These are phyloP conservation scores for Pachymerium ferrugineum DNA, from an alignment of 2,888 invertebrate genomes.

Conservation along the genomic window DNA sequence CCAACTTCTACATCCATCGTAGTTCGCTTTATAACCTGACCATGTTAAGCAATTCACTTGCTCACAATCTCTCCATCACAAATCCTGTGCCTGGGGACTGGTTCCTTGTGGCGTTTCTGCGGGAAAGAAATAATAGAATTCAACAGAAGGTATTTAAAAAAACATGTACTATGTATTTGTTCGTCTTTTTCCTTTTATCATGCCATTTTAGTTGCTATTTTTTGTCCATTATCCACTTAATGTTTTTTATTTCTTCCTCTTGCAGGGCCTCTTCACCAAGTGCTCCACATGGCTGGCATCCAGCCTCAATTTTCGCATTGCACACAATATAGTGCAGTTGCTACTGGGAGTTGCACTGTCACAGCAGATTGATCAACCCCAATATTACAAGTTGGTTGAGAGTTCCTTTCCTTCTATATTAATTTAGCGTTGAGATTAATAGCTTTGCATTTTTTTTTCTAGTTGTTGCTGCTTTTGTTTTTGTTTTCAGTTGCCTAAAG, in stretches of 20 bases:
- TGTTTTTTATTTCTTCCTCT: not conserved
- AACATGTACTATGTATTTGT: not conserved
- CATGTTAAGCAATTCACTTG: slow-evolving; percentile 42
- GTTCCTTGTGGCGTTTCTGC: slow-evolving; percentile 54
- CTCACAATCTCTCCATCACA: slow-evolving; percentile 39
- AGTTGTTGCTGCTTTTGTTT: too few species aligned
- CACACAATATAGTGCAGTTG: slow-evolving; percentile 39
- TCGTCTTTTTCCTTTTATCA: not conserved
- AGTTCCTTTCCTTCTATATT: too few species aligned
- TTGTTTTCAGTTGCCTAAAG: too few species aligned
- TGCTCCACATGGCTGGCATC: slow-evolving; percentile 41
- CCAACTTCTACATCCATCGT: slow-evolving; percentile 43
- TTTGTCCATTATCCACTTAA: too few species aligned
- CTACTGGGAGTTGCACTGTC: slow-evolving; percentile 40
- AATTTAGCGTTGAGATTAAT: too few species aligned
- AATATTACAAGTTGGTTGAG: slow-evolving; percentile 39
- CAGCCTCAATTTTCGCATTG: slow-evolving; percentile 38
- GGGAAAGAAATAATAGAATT: slow-evolving; percentile 41
- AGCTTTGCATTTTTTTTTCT: too few species aligned
- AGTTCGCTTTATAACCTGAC: slow-evolving; percentile 42
- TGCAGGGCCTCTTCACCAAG: slow-evolving; percentile 38
- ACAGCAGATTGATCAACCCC: slow-evolving; percentile 38
- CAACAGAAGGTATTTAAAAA: slow-evolving; percentile 40
- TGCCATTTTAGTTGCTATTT: slow-evolving; percentile 33
- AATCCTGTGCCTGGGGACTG: slow-evolving; percentile 47